phyloP scores from a whole-genome alignment of 2,888 invertebrate genomes.

The Eledona agricola region DNA sequence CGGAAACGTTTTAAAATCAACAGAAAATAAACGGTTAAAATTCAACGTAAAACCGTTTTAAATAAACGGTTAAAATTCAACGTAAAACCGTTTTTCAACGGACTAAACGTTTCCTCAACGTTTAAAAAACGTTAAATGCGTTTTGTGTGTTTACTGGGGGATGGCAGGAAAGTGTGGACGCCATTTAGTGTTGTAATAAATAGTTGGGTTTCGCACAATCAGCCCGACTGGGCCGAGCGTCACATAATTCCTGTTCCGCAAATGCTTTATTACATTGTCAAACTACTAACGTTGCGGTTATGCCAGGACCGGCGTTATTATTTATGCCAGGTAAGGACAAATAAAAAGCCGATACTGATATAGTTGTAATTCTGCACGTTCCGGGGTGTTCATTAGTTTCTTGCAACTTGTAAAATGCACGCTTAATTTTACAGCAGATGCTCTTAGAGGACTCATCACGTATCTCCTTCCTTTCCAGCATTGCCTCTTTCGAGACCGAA shows the following conservation, averaged over 20 bases:
- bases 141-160: too few species aligned
- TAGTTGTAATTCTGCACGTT: too few species aligned
- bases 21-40: too few species aligned
- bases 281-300: constrained; percentile 40
- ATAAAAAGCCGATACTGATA: not conserved
- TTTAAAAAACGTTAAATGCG: too few species aligned
- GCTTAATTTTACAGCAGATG: constrained; percentile 46
- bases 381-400: too few species aligned
- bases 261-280: constrained; percentile 43
- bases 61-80: too few species aligned
- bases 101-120: too few species aligned
- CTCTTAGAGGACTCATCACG: constrained; percentile 22
- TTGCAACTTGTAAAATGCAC: constrained; percentile 41
- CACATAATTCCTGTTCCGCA: constrained; percentile 38
- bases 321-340: too few species aligned
- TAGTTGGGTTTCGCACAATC: constrained; percentile 40
- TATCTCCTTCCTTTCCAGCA: constrained; percentile 27
- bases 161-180: constrained; percentile 13
- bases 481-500: constrained; percentile 29
- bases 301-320: constrained; percentile 36
- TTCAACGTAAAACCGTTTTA: too few species aligned
- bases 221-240: constrained; percentile 37
- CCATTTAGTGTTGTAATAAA: constrained; percentile 29
- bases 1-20: too few species aligned
- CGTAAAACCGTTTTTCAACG: too few species aligned